Evolutionary conservation across 2,113 vertebrate species (phyloP).

Genomic region (Myrmecobius fasciatus): DNA sequence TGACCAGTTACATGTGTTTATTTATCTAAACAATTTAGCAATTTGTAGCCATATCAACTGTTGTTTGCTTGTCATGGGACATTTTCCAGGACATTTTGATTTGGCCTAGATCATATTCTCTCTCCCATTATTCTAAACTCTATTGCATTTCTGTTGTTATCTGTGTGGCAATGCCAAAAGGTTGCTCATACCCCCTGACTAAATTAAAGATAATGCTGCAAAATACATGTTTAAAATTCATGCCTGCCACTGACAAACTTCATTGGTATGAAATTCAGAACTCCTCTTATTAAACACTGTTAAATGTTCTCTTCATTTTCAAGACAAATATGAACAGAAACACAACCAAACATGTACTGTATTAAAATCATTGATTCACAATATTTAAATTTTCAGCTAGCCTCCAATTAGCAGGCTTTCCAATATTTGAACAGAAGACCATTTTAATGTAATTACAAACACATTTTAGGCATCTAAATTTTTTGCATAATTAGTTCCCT

Average conservation of each 20-base stretch:
- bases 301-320: conserved; percentile 81
- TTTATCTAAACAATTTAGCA: conserved; percentile 68
- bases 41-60: conserved; percentile 18
- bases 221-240: conserved; percentile 41
- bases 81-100: conserved; percentile 65
- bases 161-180: conserved; percentile 25
- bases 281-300: conserved; percentile 64
- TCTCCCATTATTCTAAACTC: conserved; percentile 42
- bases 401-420: conserved; percentile 87
- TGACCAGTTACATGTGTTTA: conserved; percentile 72
- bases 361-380: conserved; percentile 89
- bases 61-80: conserved; percentile 25
- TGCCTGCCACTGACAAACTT: background rate
- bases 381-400: conserved; percentile 87
- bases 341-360: conserved; percentile 84
- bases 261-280: conserved; percentile 67
- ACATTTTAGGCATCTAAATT: conserved; percentile 89
- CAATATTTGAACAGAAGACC: conserved; percentile 91
- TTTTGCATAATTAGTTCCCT: conserved; percentile 90
- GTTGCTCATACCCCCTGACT: conserved; percentile 43
- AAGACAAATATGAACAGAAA: conserved; percentile 79
- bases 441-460: conserved; percentile 93
- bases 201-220: conserved; percentile 48
- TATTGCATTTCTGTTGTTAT: conserved; percentile 58
- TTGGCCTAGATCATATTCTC: conserved; percentile 49